Base-by-base conservation (phyloP, 2,888 invertebrate species). In the Dryadula phaetusa region DNA sequence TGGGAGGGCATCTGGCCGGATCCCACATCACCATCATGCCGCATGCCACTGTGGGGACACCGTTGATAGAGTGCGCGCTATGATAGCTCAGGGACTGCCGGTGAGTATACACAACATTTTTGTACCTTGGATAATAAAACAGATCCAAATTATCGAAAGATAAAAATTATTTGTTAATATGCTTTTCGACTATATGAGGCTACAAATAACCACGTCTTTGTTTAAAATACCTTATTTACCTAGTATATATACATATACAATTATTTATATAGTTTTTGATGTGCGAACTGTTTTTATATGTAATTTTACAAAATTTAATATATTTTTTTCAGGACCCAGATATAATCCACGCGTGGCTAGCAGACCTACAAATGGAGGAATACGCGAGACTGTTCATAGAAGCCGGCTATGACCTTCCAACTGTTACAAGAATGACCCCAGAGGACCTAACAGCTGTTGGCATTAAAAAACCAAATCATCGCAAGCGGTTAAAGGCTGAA, bases 341-440 rank as follows among this genome's bases (percentile, higher is more conserved):
- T 86, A 96, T 99, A 74, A 95, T 99, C 79, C 97, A 96, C 88
- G 97, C 97, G 70, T 99, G 99, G 98, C 93, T 99, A 82, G 95
- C 97, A 69, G 98, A 98, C 82, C 94, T 99, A 47, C 97, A 97
- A 82, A 98, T 98, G 93, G 98, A 98, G 83, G 98, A 99, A 84
- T 99, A 99, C 92, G 97, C 97, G 74, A 95, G 97, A 56, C 94
- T 98, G 67, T 99, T 99, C 89, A 95, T 98, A 72, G 95, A 97
- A 47, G 98, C 99, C 14, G 99, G 99, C 42, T 99, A 99, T 87
- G 99, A 99, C 92, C 95, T 99, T 92, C 97, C 98, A 28, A 99
- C 99, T 1, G 98, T 99, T 81, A 97, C 99, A n/a, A 94, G 99
- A 77, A 99, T 99, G 98, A 99, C 99, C 14, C 99, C 99, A 0